Conservation (phyloP, 2,888 invertebrate genomes). For the Eupsilia transversa region DNA sequence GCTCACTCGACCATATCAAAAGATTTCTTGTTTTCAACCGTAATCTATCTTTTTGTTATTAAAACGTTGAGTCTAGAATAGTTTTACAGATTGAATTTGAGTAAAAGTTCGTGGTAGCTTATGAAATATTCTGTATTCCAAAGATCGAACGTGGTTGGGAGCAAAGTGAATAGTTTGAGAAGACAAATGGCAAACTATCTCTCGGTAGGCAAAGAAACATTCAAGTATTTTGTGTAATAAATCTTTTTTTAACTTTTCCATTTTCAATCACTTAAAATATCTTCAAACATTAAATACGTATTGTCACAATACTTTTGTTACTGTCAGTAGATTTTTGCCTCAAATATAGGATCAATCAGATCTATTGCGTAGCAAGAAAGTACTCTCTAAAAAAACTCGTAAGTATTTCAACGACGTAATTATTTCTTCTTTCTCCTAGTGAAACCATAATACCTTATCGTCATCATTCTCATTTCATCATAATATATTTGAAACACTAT, state of each 20-base stretch:
- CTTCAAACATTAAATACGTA: not conserved
- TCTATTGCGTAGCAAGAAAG: not conserved
- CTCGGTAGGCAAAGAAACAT: constrained; percentile 7
- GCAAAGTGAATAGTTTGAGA: constrained; percentile 20
- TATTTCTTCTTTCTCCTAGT: not conserved
- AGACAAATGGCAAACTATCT: constrained; percentile 39
- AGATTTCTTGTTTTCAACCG: constrained; percentile 26
- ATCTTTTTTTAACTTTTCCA: not conserved
- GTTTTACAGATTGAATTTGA: constrained; percentile 34
- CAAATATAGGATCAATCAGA: not conserved
- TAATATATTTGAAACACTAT: constrained; percentile 52
- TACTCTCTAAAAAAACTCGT: not conserved
- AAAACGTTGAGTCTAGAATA: constrained; percentile 19
- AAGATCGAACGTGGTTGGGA: constrained; percentile 28
- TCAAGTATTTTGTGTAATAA: constrained; percentile 6
- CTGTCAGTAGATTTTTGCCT: not conserved
- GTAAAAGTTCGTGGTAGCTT: constrained; percentile 32
- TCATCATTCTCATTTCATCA: not conserved
- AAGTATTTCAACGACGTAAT: not conserved
- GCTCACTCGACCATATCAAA: constrained; percentile 26
- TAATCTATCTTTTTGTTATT: constrained; percentile 25
- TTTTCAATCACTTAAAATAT: not conserved
- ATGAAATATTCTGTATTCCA: constrained; percentile 40
- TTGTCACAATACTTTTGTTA: not conserved
- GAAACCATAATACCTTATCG: constrained; percentile 1